Base-by-base conservation (phyloP, 2,888 invertebrate species). In the Pyrocoelia pectoralis region DNA sequence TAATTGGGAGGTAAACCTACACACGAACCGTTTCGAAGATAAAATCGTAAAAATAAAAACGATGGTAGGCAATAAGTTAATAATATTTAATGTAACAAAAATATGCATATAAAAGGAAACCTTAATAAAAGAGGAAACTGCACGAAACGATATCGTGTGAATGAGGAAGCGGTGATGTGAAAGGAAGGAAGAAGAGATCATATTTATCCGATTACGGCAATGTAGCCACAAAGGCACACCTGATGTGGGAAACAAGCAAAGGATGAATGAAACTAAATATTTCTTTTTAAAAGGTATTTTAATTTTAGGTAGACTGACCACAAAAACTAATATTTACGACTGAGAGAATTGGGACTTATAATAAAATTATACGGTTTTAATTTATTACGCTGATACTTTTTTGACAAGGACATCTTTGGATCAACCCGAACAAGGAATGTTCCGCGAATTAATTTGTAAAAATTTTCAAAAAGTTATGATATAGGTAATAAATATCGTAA, bases 191-290 rank as follows among this genome's bases (percentile, higher is more conserved):
- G 65, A 66, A 68, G 66, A 64, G 65, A 72, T 70, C 70, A 66
- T 69, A 69, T 72, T 70, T 64, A 56, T 52, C 24, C 55, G 55
- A 51, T 57, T 56, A 59, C 61, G 56, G 57, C 51, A 52, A 54
- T 54, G 49, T 28, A 58, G 50, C 43, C 49, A 59, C 55, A 61
- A 61, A 66, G 54, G 40, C 38, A 59, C 60, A 61, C 54, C 55
- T 53, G 61, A 56, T 58, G 60, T 56, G 59, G 60, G 51, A 61
- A 64, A 52, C 52, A 53, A 64, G 59, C 66, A 65, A 33, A 62
- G 66, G 67, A 69, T 72, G 72, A 72, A 73, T 73, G 74, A 73
- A 74, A 75, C 72, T 68, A 67, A 75, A 75, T 75, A 75, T 74
- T 75, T 74, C 70, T 73, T 68, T 68, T 58, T 70, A 70, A 72